Evolutionary conservation across 1,140 invertebrate genomes (phyloP), one percentile per base, ranked within the genome.

Genomic region (Nasonia longicornis): DNA sequence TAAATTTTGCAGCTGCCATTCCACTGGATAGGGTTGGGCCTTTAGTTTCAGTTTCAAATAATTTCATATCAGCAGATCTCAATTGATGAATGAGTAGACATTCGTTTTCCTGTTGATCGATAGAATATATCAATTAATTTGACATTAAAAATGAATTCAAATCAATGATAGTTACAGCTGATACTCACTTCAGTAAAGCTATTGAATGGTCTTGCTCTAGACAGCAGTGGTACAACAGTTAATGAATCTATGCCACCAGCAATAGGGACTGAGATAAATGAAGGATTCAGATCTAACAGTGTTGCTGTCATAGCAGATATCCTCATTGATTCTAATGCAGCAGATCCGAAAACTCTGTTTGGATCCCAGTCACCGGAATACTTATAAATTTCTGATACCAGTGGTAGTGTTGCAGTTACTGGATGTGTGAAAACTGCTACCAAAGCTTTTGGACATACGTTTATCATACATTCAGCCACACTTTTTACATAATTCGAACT

Each of bases 191-290:
- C 45, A 12, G 82, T 84, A 76, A 89, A 86, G 31, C 79, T 77
- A 67, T 85, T 87, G 64, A 84, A 75, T 10, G 86, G 86, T 73
- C 80, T 82, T 12, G 87, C 85, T 69, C 70, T 83, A 2, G 89
- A 88, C 8, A 90, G 81, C 20, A 90, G 58, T 0, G 89, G 89
- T 2, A 90, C 86, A 22, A 86, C 67, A 8, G 87, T 88, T n/a
- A 74, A 84, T 1, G 84, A 20, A 85, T 90, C 89, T n/a, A 88
- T 87, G 12, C 89, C 89, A 31, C 87, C 89, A 6, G 85, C 83
- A 64, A 90, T 75, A 45, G 89, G 88, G 1, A 89, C 75, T 2
- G 85, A 82, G 66, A 89, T 63, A 80, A 82, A 88, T 6, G 85
- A 77, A n/a, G 87, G 83, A 84, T 89, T 84, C 45, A 90, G 81